Percentiles rank a stretch among this genome's conserved stretches.
Evolutionary conservation across 2,888 invertebrate genomes (phyloP).

Genomic region (Heterodera filipjevi): DNA sequence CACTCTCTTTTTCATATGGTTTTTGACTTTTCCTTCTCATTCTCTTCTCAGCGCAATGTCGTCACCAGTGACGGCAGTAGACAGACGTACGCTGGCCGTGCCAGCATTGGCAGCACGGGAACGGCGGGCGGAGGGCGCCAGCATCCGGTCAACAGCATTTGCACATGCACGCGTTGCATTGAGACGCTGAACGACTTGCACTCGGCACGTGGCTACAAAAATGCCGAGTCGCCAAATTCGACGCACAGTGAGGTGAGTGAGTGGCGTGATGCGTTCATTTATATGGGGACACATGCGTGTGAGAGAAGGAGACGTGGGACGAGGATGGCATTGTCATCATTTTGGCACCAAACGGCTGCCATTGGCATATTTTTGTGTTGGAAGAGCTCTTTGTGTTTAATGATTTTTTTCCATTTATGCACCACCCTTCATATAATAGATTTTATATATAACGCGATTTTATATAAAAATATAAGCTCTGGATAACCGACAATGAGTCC

Average conservation of each 20-base stretch:
- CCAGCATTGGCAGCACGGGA: slow-evolving; percentile 19
- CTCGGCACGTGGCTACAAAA: slow-evolving; percentile 40
- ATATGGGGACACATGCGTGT: too few species aligned
- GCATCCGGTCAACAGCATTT: slow-evolving; percentile 28
- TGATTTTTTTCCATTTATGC: too few species aligned
- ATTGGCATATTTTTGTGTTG: too few species aligned
- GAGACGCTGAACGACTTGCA: slow-evolving; percentile 27
- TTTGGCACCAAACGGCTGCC: too few species aligned
- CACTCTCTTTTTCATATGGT: neutral
- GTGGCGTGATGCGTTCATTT: neutral
- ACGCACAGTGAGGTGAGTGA: slow-evolving; percentile 52
- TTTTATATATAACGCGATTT: too few species aligned
- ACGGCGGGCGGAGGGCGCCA: slow-evolving; percentile 15
- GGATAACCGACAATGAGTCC: too few species aligned
- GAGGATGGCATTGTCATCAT: neutral
- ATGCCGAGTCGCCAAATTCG: slow-evolving; percentile 49
- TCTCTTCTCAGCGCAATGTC: neutral
- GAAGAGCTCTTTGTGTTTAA: too few species aligned
- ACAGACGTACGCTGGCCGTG: slow-evolving; percentile 10
- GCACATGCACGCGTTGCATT: slow-evolving; percentile 15
- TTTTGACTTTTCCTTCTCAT: neutral
- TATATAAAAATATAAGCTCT: too few species aligned
- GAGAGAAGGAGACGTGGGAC: too few species aligned
- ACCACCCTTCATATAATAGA: too few species aligned
- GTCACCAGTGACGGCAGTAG: neutral